Evolutionary conservation across 2,797 vertebrate species (phyloP), one percentile per base, ranked within the genome.

Genomic region (Fratercula arctica): DNA sequence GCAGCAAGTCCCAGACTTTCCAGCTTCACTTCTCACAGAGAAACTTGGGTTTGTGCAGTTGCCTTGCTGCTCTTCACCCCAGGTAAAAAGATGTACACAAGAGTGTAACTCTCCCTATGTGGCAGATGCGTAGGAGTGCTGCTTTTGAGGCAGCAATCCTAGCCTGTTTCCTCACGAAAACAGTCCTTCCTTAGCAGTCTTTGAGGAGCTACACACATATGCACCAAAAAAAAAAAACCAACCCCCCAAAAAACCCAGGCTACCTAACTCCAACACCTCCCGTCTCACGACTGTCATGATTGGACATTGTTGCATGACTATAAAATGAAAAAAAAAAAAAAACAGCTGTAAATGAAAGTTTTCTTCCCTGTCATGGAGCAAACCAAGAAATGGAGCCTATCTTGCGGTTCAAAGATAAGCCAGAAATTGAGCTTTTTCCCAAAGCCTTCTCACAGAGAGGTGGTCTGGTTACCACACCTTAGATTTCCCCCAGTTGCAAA

Each of bases 391-490:
- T 17, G 0, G 2, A 66, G 21, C 2, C 16, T 21, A 16, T 39
- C 2, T 45, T 50, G 7, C 0, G 1, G 48, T 45, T 73, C 31
- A 61, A 67, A 85, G 16, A 9, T 14, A 82, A 64, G 19, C 15
- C 29, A 84, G 43, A 84, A 91, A n/a, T 2, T 20, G 31, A 66
- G 28, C 31, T 87, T 68, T 46, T 75, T 83, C 18, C 24, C 12
- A 6, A 54, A 69, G 13, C 3, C 7, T 29, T 72, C 25, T 45
- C 43, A 48, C 41, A 67, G 43, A 25, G 16, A 25, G 3, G 17
- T 0, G 2, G 13, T 8, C 39, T 37, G 11, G 14, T 46, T 50
- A 46, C 13, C 41, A 8, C 1, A 1, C 17, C 25, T 64, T 18
- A 28, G 28, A 60, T 46, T 70, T 88, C 6, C 17, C 9, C 28